Conservation (phyloP, 2,113 vertebrate species). For the Eretmodus cyanostictus region DNA sequence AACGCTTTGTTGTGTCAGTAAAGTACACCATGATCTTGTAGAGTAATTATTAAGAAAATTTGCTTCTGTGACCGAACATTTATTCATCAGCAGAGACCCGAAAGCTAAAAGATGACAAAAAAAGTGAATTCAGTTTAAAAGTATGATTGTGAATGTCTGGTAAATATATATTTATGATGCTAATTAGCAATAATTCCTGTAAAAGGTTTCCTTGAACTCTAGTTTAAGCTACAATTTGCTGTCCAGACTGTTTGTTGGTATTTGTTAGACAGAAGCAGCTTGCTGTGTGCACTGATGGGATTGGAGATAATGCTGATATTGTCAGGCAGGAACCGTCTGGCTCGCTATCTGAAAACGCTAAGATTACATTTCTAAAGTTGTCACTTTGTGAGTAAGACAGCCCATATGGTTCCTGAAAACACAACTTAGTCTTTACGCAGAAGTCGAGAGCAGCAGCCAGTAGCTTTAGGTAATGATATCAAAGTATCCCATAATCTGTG, state of each 20-base stretch:
- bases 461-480: background rate
- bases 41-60: background rate
- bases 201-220: background rate
- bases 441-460: background rate
- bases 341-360: accelerated
- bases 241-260: background rate
- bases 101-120: background rate
- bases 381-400: background rate
- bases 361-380: background rate
- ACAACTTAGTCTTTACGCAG: background rate
- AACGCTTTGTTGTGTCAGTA: accelerated
- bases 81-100: background rate
- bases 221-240: background rate
- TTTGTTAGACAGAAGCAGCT: background rate
- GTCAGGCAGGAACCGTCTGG: background rate
- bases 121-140: background rate
- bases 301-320: background rate
- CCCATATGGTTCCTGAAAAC: background rate
- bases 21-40: accelerated
- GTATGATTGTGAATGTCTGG: background rate
- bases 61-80: background rate
- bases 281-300: background rate
- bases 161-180: background rate
- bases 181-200: background rate
- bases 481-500: background rate